A percentile compares a stretch with the other conserved stretches of the same genome.
Conservation (phyloP, 1,140 invertebrate species). For the Formica selysi region DNA sequence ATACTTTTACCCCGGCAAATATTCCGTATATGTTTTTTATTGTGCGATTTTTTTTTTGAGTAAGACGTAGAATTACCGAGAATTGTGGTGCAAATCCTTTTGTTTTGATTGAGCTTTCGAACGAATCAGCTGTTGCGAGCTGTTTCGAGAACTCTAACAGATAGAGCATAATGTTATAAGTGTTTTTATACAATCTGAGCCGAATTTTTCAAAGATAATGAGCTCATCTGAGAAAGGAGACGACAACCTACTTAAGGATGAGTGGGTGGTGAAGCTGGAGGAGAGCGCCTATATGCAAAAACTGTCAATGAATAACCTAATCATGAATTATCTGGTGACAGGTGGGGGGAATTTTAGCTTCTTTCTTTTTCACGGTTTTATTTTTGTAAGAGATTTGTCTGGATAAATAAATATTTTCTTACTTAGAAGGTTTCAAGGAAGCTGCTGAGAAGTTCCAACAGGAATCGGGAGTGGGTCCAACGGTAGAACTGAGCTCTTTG, state of each 20-base stretch:
- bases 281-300: conserved; percentile 94
- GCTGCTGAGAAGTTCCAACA: conserved; percentile 98
- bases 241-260: conserved; percentile 82
- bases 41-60: too few species aligned
- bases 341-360: conserved; percentile 88
- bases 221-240: conserved; percentile 83
- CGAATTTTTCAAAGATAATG: conserved; percentile 72
- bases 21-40: background rate
- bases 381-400: conserved; percentile 43
- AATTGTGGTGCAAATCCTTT: background rate
- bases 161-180: conserved; percentile 28
- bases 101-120: conserved; percentile 13
- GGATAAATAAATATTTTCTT: background rate
- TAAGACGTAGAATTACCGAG: too few species aligned
- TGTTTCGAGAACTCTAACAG: background rate
- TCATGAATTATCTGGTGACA: conserved; percentile 99
- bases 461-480: conserved; percentile 96
- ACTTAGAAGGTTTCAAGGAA: conserved; percentile 97
- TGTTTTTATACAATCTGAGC: background rate
- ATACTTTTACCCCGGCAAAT: background rate
- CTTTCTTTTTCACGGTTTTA: conserved; percentile 45
- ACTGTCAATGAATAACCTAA: conserved; percentile 97
- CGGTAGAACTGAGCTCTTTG: conserved; percentile 95
- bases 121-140: conserved; percentile 34
- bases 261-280: conserved; percentile 84